Evolutionary conservation across 2,113 vertebrate species (phyloP).

Genomic region (Silurus glanis): DNA sequence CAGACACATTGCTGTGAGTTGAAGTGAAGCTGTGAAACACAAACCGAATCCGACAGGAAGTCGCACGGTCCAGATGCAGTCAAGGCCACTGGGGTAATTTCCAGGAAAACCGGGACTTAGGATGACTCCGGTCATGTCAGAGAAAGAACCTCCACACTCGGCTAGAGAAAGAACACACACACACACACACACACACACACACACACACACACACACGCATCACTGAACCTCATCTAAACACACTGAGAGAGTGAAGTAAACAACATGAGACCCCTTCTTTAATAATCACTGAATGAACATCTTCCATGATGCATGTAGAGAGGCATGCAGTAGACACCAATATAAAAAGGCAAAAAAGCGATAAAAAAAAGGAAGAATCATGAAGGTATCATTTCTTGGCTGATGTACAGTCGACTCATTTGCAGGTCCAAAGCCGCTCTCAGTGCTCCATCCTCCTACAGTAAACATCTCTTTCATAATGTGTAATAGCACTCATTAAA

Average conservation of each 20-base stretch:
- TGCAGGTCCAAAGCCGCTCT: conserved; percentile 7
- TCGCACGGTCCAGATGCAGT: conserved; percentile 93
- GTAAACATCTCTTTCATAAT: conserved; percentile 23
- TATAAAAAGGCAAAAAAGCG: background rate
- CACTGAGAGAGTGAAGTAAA: background rate
- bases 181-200: too few species aligned
- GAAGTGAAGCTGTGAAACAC: conserved; percentile 50
- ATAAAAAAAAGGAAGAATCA: background rate
- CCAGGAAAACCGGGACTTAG: conserved; percentile 96
- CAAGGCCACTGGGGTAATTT: conserved; percentile 95
- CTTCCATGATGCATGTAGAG: too few species aligned
- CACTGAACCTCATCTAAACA: background rate
- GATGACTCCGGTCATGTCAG: conserved; percentile 91
- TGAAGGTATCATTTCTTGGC: background rate
- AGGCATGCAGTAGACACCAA: background rate
- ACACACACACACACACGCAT: too few species aligned
- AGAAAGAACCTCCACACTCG: conserved; percentile 88
- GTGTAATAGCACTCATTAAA: background rate
- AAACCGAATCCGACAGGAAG: conserved; percentile 91
- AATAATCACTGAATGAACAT: too few species aligned
- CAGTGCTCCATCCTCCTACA: conserved; percentile 3
- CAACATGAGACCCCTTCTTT: background rate
- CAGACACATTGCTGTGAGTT: background rate
- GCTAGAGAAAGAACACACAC: conserved; percentile 74
- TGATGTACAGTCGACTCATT: conserved; percentile 23